phyloP scores from a whole-genome alignment of 2,888 invertebrate species.

The Panorpa germanica region DNA sequence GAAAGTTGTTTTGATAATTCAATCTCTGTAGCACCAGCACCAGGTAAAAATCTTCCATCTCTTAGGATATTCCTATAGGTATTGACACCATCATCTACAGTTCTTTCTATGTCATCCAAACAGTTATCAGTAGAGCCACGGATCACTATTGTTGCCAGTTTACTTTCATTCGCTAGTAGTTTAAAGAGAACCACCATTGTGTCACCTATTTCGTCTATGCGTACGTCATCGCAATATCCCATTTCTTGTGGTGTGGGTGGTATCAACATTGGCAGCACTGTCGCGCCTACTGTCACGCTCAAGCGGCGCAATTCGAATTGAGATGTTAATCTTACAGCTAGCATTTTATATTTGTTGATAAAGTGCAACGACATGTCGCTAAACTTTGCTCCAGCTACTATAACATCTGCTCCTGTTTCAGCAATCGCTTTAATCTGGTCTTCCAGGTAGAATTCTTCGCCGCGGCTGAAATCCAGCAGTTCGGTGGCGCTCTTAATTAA shows the following conservation, averaged over 20 bases:
- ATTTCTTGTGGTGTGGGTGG: conserved; percentile 78
- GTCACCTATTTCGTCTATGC: conserved; percentile 88
- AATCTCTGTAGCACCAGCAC: conserved; percentile 91
- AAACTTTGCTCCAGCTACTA: conserved; percentile 95
- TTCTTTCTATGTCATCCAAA: conserved; percentile 97
- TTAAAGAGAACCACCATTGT: conserved; percentile 85
- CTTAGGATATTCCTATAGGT: conserved; percentile 84
- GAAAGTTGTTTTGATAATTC: conserved; percentile 77
- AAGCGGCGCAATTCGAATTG: conserved; percentile 94
- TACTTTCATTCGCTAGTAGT: conserved; percentile 63
- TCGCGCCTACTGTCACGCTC: conserved; percentile 73
- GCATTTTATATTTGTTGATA: conserved; percentile 84
- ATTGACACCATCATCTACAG: conserved; percentile 97
- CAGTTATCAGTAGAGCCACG: conserved; percentile 94
- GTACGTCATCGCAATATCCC: conserved; percentile 78
- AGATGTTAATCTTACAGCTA: conserved; percentile 89
- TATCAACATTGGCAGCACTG: conserved; percentile 47
- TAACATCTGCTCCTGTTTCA: conserved; percentile 74
- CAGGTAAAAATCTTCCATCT: conserved; percentile 64
- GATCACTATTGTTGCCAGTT: conserved; percentile 83
- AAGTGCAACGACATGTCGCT: conserved; percentile 97
- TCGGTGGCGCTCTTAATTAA: conserved; percentile 93
- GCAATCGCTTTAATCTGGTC: conserved; percentile 76
- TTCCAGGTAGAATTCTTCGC: conserved; percentile 86
- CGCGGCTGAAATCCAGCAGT: conserved; percentile 80